Evolutionary conservation across 1,140 invertebrate species (phyloP).

Genomic region (Plectus sambesii): DNA sequence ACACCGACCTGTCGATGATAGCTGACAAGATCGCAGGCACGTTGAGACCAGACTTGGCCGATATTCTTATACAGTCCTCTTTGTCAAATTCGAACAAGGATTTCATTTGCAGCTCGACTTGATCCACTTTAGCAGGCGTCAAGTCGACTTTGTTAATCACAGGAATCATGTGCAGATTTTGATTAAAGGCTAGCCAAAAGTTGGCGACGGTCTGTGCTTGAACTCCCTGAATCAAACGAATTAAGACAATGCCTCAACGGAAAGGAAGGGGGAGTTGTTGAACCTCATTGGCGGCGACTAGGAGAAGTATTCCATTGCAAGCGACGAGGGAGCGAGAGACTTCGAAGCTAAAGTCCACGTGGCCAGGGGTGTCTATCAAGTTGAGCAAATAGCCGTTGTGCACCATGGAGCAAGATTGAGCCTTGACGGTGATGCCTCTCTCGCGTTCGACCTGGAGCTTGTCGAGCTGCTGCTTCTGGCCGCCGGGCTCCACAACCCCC

Average conservation of each 20-base stretch:
- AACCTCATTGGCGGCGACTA: conserved; percentile 86
- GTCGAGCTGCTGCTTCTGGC: conserved; percentile 67
- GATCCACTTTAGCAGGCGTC: conserved; percentile 48
- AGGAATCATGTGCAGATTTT: conserved; percentile 71
- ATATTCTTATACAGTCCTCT: conserved; percentile 58
- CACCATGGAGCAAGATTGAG: conserved; percentile 79
- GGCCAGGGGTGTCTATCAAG: conserved; percentile 93
- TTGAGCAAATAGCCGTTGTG: conserved; percentile 77
- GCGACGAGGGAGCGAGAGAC: conserved; percentile 70
- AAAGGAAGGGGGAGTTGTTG: conserved; percentile 2
- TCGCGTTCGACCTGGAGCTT: conserved; percentile 79
- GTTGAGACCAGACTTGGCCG: conserved; percentile 62
- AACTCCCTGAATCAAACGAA: conserved; percentile 55
- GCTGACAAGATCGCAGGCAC: conserved; percentile 46
- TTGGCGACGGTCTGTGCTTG: conserved; percentile 97
- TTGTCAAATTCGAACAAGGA: conserved; percentile 71
- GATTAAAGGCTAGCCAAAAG: conserved; percentile 76
- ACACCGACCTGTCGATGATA: conserved; percentile 43
- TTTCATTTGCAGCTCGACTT: conserved; percentile 58
- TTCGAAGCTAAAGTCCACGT: conserved; percentile 96
- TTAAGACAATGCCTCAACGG: conserved; percentile 1
- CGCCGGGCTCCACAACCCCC: conserved; percentile 31
- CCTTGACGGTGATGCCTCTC: conserved; percentile 89
- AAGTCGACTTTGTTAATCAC: conserved; percentile 95
- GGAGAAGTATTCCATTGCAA: conserved; percentile 82